A percentile compares a stretch with the other conserved stretches of the same genome.
Conservation (phyloP, 2,113 vertebrate species). For the Dasyornis broadbenti region DNA sequence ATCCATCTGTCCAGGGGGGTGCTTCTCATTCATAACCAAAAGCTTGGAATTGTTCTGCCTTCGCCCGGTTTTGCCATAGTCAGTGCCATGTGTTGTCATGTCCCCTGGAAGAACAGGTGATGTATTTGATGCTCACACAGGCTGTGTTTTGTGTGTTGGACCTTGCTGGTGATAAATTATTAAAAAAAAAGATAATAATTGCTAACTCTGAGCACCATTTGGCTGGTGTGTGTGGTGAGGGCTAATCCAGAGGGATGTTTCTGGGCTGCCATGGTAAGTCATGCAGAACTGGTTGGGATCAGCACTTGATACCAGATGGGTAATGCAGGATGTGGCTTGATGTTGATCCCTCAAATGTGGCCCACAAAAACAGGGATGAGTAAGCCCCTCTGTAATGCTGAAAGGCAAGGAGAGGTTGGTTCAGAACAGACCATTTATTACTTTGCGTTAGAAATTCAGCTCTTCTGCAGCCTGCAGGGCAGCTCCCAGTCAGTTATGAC, state of each 20-base stretch:
- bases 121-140: background rate
- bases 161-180: background rate
- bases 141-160: background rate
- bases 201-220: background rate
- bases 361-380: background rate
- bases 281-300: background rate
- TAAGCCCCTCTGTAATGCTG: background rate
- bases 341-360: background rate
- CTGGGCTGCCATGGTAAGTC: background rate
- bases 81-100: rapidly evolving
- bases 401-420: background rate
- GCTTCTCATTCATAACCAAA: background rate
- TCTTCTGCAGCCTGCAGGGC: background rate
- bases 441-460: background rate
- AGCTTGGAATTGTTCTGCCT: background rate
- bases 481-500: background rate
- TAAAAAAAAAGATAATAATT: rapidly evolving
- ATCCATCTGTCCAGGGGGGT: background rate
- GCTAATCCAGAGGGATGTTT: background rate
- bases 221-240: background rate
- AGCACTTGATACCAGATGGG: background rate
- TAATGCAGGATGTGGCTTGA: background rate
- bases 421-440: background rate
- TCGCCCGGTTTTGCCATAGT: rapidly evolving
- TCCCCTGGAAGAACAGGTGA: background rate